Evolutionary conservation across 92 coral and sea anemone species (phyloP).

Genomic region (Palythoa grandis): DNA sequence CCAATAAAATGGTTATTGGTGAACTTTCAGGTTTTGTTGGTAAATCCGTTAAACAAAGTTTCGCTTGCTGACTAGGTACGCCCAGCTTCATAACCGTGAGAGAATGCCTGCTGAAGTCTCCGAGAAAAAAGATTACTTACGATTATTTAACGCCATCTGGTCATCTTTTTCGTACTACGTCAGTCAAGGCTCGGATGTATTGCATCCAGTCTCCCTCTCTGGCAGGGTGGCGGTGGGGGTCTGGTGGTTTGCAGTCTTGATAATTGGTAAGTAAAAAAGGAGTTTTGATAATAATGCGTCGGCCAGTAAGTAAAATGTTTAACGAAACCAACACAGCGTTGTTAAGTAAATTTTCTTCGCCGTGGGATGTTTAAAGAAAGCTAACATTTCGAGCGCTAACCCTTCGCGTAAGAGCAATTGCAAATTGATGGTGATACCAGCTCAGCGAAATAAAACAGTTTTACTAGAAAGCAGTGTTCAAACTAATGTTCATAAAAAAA

Average conservation of each 20-base stretch:
- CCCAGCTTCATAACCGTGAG: constrained; percentile 52
- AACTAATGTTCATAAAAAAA: neutral
- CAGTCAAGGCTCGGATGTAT: constrained; percentile 83
- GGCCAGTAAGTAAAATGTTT: too few species aligned
- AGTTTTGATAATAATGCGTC: neutral
- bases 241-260: constrained; percentile 85
- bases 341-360: too few species aligned
- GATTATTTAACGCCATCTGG: constrained; percentile 72
- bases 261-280: constrained; percentile 53
- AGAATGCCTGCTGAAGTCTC: constrained; percentile 42
- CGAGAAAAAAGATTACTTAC: constrained; percentile 47
- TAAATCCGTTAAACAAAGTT: too few species aligned
- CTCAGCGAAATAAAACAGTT: too few species aligned
- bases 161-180: constrained; percentile 80
- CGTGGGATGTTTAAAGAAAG: too few species aligned
- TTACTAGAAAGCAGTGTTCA: neutral
- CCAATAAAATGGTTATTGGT: too few species aligned
- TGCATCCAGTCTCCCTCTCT: constrained; percentile 69
- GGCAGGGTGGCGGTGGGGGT: constrained; percentile 79
- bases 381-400: too few species aligned
- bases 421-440: too few species aligned
- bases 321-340: neutral
- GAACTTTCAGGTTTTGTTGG: too few species aligned
- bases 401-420: too few species aligned
- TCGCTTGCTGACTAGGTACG: constrained; percentile 8